A percentile compares a stretch with the other conserved stretches of the same genome.
Evolutionary conservation across 1,140 invertebrate genomes (phyloP).

Genomic region (Hyles euphorbiae): DNA sequence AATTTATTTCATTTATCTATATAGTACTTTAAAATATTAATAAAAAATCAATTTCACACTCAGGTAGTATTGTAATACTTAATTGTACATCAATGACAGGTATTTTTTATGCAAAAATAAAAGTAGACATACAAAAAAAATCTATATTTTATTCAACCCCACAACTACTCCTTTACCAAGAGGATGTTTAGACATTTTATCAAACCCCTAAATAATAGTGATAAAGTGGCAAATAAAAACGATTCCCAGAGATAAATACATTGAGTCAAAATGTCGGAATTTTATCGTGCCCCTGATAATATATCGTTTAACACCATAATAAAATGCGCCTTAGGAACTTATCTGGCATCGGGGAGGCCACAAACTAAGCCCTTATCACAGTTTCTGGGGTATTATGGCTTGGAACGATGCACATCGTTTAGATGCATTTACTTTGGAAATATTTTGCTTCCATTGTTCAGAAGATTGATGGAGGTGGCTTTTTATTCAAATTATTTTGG

Average conservation of each 20-base stretch:
- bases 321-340: constrained; percentile 36
- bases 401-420: no score
- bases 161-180: no score
- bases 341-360: constrained; percentile 41
- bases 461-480: background rate
- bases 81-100: no score
- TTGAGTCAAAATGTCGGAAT: constrained; percentile 30
- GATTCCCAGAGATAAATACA: constrained; percentile 57
- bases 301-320: constrained; percentile 56
- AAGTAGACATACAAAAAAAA: no score
- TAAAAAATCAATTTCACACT: no score
- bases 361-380: constrained; percentile 28
- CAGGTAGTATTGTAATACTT: no score
- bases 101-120: no score
- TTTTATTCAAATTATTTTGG: background rate
- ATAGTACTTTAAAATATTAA: no score
- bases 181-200: constrained; percentile 46
- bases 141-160: no score
- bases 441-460: constrained; percentile 9
- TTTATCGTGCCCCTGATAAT: constrained; percentile 58
- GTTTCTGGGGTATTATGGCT: constrained; percentile 12
- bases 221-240: constrained; percentile 67
- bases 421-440: no score
- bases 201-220: constrained; percentile 63
- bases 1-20: no score